Evolutionary conservation across 2,797 vertebrate genomes (phyloP).

Genomic region (Oreonectes daqikongensis): DNA sequence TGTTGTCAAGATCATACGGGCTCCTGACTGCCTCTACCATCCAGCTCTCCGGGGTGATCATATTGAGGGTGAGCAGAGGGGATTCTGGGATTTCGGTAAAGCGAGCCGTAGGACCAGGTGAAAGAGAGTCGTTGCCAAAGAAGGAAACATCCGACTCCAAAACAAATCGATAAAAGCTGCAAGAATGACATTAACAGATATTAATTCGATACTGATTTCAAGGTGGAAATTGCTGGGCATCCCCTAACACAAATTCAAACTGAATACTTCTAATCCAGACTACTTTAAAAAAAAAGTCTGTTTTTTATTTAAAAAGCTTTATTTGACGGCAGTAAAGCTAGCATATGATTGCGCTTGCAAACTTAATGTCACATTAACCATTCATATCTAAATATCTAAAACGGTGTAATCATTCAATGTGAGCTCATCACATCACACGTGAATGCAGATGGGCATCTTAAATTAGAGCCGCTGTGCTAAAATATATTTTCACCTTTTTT

Average conservation of each 20-base stretch:
- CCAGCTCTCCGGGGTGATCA: slow-evolving; percentile 97
- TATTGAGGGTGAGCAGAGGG: slow-evolving; percentile 90
- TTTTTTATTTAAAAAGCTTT: too few species aligned
- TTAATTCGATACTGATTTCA: neutral
- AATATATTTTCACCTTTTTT: neutral
- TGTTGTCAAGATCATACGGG: slow-evolving; percentile 94
- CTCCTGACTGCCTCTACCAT: slow-evolving; percentile 90
- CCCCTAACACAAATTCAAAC: neutral
- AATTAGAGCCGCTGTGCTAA: neutral
- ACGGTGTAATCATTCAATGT: neutral
- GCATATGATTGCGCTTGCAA: neutral
- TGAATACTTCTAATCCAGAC: neutral
- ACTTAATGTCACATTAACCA: neutral
- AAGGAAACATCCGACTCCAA: slow-evolving; percentile 87
- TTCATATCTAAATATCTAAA: neutral
- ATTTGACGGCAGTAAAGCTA: neutral
- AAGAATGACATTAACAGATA: neutral
- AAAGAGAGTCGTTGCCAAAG: slow-evolving; percentile 77
- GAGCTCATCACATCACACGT: neutral
- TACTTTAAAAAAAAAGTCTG: neutral
- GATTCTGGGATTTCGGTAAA: slow-evolving; percentile 92
- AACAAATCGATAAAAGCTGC: slow-evolving; percentile 94
- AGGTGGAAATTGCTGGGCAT: neutral
- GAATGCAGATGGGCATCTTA: slow-evolving; percentile 1
- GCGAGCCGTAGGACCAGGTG: slow-evolving; percentile 83